Evolutionary conservation across 2,888 invertebrate species (phyloP).

Genomic region (Podotricha telesiphe): DNA sequence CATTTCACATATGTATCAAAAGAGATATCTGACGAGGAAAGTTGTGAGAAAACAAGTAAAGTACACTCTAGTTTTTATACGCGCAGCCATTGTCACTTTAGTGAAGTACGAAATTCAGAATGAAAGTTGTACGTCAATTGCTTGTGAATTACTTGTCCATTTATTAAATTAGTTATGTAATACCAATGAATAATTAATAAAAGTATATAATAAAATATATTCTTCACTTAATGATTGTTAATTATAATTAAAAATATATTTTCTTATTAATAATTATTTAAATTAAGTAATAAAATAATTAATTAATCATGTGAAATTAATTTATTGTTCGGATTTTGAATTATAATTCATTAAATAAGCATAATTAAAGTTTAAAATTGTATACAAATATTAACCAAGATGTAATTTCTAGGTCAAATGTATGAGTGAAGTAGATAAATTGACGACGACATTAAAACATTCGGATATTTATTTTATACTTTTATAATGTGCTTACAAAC

Average conservation of each 20-base stretch:
- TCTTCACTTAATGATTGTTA: neutral
- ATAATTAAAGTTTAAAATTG: neutral
- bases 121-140: neutral
- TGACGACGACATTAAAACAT: constrained; percentile 10
- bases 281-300: neutral
- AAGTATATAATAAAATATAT: neutral
- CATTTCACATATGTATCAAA: constrained; percentile 16
- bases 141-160: neutral
- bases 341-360: neutral
- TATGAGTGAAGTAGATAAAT: constrained; percentile 1
- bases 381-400: neutral
- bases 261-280: neutral
- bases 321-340: neutral
- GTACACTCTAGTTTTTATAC: constrained; percentile 28
- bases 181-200: neutral
- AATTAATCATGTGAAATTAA: neutral
- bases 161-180: neutral
- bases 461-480: constrained; percentile 35
- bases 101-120: constrained; percentile 1
- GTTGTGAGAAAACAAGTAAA: constrained; percentile 25
- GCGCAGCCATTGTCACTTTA: constrained; percentile 7
- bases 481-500: constrained; percentile 51
- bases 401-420: constrained; percentile 7
- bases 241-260: neutral
- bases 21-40: constrained; percentile 56